phyloP scores from a whole-genome alignment of 2,888 invertebrate species.

The Criorhina ranunculi region DNA sequence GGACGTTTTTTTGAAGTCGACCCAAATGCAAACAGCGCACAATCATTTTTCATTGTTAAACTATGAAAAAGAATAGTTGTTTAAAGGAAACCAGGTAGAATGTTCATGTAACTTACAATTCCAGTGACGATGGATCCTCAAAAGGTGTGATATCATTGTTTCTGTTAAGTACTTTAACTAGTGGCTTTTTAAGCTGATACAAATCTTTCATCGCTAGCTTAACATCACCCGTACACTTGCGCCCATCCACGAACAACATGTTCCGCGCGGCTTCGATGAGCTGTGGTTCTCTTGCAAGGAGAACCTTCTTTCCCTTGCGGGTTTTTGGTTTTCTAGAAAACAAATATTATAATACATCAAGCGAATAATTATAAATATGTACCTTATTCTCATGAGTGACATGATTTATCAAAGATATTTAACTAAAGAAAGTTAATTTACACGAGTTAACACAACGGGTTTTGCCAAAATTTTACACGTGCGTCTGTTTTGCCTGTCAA shows the following conservation, averaged over 20 bases:
- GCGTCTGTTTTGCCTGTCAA: constrained; percentile 47
- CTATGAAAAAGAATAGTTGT: constrained; percentile 81
- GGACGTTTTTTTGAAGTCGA: constrained; percentile 98
- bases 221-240: constrained; percentile 90
- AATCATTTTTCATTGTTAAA: constrained; percentile 92
- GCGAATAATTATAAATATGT: constrained; percentile 14
- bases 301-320: constrained; percentile 93
- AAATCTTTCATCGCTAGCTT: constrained; percentile 93
- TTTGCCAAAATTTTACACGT: constrained; percentile 52
- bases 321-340: constrained; percentile 93
- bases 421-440: background rate
- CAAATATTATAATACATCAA: constrained; percentile 11
- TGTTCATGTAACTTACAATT: constrained; percentile 86
- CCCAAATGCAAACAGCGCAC: constrained; percentile 95
- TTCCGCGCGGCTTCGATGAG: constrained; percentile 94
- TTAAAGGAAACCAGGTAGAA: background rate
- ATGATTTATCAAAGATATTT: constrained; percentile 74
- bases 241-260: constrained; percentile 93
- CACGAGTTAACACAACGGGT: background rate
- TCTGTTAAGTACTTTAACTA: constrained; percentile 89
- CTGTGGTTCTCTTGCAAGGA: constrained; percentile 93
- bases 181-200: constrained; percentile 93
- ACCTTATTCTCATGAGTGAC: constrained; percentile 83
- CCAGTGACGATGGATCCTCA: constrained; percentile 94
- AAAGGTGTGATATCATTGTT: constrained; percentile 97